Evolutionary conservation across 1,140 invertebrate species (phyloP).

Genomic region (Drosophila biarmipes): DNA sequence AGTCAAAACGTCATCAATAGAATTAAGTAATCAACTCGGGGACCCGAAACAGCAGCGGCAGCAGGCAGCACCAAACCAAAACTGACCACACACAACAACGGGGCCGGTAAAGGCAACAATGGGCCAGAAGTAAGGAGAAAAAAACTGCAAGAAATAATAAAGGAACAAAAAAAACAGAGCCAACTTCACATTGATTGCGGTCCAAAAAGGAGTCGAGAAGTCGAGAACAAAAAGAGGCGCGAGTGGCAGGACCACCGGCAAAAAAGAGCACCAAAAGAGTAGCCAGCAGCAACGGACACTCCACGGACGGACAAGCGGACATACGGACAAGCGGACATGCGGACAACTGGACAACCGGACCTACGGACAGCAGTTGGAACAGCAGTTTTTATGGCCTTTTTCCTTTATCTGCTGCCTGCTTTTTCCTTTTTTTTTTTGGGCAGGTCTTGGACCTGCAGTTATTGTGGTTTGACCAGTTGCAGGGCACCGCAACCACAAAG

Average conservation of each 20-base stretch:
- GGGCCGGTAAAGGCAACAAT: constrained; percentile 20
- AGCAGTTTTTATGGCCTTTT: constrained; percentile 54
- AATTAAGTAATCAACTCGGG: constrained; percentile 82
- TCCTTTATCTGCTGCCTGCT: constrained; percentile 30
- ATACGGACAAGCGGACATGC: constrained; percentile 4
- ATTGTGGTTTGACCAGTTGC: constrained; percentile 58
- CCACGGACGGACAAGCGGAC: constrained; percentile 12
- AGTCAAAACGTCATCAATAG: constrained; percentile 84
- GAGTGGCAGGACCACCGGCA: constrained; percentile 68
- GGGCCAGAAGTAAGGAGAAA: not conserved
- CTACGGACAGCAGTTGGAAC: constrained; percentile 62
- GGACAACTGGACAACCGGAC: constrained; percentile 14
- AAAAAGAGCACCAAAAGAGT: constrained; percentile 43
- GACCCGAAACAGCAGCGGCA: constrained; percentile 28
- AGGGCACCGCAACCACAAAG: constrained; percentile 35
- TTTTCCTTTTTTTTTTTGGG: constrained; percentile 29
- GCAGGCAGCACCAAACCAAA: constrained; percentile 23
- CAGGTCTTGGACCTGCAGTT: constrained; percentile 49
- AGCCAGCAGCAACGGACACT: constrained; percentile 33
- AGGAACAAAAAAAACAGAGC: constrained; percentile 5
- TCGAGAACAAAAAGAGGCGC: constrained; percentile 55
- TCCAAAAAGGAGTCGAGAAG: constrained; percentile 71
- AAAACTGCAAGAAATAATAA: constrained; percentile 9
- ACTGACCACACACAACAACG: constrained; percentile 82
- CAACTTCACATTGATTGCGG: constrained; percentile 66